Evolutionary conservation across 2,797 vertebrate species (phyloP).

Genomic region (Streptopelia turtur): DNA sequence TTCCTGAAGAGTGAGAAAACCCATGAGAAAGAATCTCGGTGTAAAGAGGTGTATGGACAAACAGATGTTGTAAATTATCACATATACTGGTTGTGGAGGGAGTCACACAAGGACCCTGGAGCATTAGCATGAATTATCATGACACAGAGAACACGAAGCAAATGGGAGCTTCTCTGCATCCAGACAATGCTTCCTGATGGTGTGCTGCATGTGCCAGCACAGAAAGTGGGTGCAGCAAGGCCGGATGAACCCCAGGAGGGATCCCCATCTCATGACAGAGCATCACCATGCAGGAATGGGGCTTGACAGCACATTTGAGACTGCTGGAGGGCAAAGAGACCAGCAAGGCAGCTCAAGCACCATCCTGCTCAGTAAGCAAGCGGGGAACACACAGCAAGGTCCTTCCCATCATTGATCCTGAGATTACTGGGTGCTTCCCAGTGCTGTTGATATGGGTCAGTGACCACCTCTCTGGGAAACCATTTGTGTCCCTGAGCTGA

Average conservation of each 20-base stretch:
- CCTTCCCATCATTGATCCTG: background rate
- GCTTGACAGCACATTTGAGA: background rate
- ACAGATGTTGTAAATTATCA: background rate
- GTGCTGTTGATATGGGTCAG: background rate
- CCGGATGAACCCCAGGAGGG: background rate
- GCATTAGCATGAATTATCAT: background rate
- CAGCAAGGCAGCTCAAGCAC: background rate
- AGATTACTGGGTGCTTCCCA: background rate
- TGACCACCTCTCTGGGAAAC: background rate
- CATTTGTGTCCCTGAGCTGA: background rate
- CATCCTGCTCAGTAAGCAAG: background rate
- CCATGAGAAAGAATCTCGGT: background rate
- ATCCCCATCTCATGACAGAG: background rate
- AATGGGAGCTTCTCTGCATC: background rate
- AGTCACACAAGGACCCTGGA: background rate
- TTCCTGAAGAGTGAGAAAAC: background rate
- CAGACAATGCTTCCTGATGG: background rate
- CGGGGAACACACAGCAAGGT: background rate
- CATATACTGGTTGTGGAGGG: background rate
- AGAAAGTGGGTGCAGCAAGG: background rate
- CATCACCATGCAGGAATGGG: background rate
- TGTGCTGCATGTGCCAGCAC: background rate
- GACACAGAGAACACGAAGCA: background rate
- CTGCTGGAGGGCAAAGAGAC: background rate
- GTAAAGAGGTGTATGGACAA: background rate